phyloP scores from a whole-genome alignment of 2,888 invertebrate genomes.

The Macropis europaea region DNA sequence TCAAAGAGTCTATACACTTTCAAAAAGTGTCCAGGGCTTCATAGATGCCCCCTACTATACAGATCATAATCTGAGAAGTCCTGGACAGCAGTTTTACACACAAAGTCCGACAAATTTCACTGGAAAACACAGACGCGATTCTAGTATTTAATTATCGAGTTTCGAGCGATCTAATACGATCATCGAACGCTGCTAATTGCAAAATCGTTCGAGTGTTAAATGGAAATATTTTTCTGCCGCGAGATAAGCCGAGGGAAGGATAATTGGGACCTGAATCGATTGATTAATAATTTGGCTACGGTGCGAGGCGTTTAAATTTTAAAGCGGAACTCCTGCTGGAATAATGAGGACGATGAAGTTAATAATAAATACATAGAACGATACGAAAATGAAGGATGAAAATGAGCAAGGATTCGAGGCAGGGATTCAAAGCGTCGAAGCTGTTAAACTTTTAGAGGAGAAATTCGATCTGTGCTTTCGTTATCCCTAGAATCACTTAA shows the following conservation, averaged over 20 bases:
- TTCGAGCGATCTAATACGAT: background rate
- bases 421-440: background rate
- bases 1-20: too few relatives aligned
- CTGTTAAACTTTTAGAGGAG: background rate
- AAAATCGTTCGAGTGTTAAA: background rate
- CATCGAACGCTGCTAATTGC: background rate
- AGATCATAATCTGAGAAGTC: too few relatives aligned
- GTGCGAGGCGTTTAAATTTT: conserved; percentile 9
- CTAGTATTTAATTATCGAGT: background rate
- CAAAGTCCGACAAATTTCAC: background rate
- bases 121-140: too few relatives aligned
- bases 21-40: too few relatives aligned
- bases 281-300: conserved; percentile 32
- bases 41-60: too few relatives aligned
- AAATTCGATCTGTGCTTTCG: too few relatives aligned
- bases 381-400: conserved; percentile 6
- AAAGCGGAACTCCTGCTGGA: background rate
- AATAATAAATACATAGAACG: conserved; percentile 14
- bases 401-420: background rate
- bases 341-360: conserved; percentile 7
- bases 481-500: too few relatives aligned
- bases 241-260: background rate
- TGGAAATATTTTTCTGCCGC: background rate
- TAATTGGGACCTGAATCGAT: conserved; percentile 20
- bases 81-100: background rate